These are phyloP conservation scores for Nebria ingens DNA, from an alignment of 1,140 invertebrate genomes.

Conservation along the genomic window DNA sequence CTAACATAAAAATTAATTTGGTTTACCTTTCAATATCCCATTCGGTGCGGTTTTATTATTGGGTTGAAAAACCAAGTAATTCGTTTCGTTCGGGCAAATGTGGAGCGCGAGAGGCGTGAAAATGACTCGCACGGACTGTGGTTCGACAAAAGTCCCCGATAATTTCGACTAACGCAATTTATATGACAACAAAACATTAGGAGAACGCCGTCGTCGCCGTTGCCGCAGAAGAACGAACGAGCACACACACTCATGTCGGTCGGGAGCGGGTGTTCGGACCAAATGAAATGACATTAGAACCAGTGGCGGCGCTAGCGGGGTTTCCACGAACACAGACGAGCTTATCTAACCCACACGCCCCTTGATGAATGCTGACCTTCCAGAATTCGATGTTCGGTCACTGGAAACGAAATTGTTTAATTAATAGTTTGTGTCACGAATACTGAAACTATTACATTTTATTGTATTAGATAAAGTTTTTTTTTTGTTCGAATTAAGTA, in stretches of 20 bases:
- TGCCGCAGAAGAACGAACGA: neutral
- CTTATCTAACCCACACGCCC: neutral
- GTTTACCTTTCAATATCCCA: neutral
- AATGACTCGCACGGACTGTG: neutral
- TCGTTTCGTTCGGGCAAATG: neutral
- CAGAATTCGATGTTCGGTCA: no score
- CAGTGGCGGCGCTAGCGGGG: neutral
- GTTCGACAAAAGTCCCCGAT: slow-evolving; percentile 2
- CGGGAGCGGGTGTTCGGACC: neutral
- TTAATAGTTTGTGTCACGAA: no score
- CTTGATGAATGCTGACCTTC: neutral
- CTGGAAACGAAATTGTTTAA: no score
- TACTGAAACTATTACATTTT: no score
- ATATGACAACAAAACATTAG: slow-evolving; percentile 9
- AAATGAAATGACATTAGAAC: neutral
- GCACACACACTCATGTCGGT: no score
- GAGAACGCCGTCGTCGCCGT: no score
- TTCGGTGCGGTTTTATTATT: neutral
- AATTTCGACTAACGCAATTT: slow-evolving; percentile 5
- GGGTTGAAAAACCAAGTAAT: slow-evolving; percentile 3
- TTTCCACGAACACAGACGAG: no score
- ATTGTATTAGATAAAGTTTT: no score
- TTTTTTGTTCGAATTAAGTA: no score
- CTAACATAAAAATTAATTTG: neutral
- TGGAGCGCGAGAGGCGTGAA: neutral